Base-by-base conservation (phyloP, 92 coral and sea anemone species). In the Siderastrea siderea region DNA sequence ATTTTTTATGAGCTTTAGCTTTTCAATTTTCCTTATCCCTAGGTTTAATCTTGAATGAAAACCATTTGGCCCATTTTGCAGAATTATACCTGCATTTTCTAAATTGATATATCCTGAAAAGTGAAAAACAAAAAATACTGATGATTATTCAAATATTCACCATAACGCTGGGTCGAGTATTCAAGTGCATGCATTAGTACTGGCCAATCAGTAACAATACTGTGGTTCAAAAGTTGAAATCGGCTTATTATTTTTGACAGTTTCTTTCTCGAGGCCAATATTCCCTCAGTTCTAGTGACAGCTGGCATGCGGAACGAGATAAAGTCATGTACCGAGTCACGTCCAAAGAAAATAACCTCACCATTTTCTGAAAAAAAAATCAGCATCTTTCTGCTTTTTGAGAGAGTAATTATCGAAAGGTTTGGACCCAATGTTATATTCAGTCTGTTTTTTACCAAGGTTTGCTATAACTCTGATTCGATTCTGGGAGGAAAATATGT, bases 261-360 rank as follows among this genome's bases (percentile, higher is more conserved):
- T 13, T 19, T 19, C 10, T 4, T 17, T 65, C 3, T 19, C 70
- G 70, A 65, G 53, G 74, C 47, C 74, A 46, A 70, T 38, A 61
- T 61, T n/a, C n/a, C n/a, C 26, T 14, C n/a, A 14, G 74, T 5
- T 46, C 26, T 3, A 10, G 11, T n/a, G 15, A 6, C 19, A 74
- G 79, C 47, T 4, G 16, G 9, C 63, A 49, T 12, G 78, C 61
- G 79, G 47, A 53, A 55, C 62, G 6, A 55, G 45, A 5, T 10
- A 51, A 6, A 43, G 45, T 47, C 63, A 43, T 74, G 79, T n/a
- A 5, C 6, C 11, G 52, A 74, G 79, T 74, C 79, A 74, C 79
- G 79, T 51, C 79, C 60, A 55, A 47, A 16, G 2, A 15, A n/a
- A 16, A 44, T 6, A 10, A 8, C 5, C 1, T 10, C 15, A 52